Evolutionary conservation across 2,113 vertebrate species (phyloP).

Genomic region (Stercorarius parasiticus): DNA sequence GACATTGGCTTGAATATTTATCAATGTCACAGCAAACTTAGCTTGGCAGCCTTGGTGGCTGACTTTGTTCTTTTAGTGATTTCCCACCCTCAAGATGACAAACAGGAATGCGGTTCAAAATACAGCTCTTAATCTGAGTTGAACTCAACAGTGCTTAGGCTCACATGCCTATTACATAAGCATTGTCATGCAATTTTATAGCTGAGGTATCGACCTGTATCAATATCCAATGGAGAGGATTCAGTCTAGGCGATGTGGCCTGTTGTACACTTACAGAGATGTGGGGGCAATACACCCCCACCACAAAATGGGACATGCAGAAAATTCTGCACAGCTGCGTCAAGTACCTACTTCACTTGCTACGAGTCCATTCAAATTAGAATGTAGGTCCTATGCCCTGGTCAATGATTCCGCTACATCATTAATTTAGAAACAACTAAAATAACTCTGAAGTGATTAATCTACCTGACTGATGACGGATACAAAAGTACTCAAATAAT

Average conservation of each 20-base stretch:
- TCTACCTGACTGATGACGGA: neutral
- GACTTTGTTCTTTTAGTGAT: constrained; percentile 59
- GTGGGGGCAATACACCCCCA: neutral
- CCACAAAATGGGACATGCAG: neutral
- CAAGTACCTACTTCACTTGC: neutral
- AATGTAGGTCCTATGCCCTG: neutral
- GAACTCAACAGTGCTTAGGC: neutral
- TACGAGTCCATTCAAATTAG: neutral
- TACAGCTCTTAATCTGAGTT: neutral
- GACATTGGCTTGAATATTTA: constrained; percentile 75
- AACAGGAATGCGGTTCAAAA: constrained; percentile 64
- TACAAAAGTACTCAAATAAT: neutral
- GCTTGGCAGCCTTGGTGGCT: constrained; percentile 65
- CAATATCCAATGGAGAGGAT: neutral
- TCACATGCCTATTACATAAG: neutral
- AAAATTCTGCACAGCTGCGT: neutral
- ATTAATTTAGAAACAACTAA: neutral
- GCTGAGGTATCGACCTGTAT: neutral
- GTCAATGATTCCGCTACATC: neutral
- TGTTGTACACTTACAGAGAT: neutral
- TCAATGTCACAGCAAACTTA: constrained; percentile 57
- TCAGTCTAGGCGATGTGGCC: neutral
- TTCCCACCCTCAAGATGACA: constrained; percentile 70
- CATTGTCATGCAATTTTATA: neutral
- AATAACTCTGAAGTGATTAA: constrained; percentile 32